Evolutionary conservation across 2,797 vertebrate species (phyloP).

Genomic region (Gephyroberyx darwinii): DNA sequence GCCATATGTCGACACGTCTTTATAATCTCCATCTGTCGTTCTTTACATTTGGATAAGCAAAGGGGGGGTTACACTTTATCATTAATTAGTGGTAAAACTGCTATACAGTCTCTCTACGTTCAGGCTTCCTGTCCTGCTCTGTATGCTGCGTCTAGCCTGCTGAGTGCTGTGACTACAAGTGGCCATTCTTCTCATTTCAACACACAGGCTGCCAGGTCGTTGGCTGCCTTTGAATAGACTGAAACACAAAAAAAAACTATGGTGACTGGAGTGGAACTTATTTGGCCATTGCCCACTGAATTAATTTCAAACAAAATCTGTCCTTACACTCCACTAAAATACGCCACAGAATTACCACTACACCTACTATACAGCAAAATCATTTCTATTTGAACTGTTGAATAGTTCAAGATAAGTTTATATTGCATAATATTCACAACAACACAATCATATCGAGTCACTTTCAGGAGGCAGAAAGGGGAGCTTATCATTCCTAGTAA

Average conservation of each 20-base stretch:
- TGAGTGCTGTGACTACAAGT: constrained; percentile 60
- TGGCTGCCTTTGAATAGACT: constrained; percentile 64
- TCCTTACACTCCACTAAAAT: constrained; percentile 45
- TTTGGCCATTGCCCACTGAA: constrained; percentile 57
- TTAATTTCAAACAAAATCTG: constrained; percentile 58
- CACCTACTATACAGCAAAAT: constrained; percentile 13
- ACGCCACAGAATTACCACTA: constrained; percentile 1
- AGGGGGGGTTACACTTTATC: constrained; percentile 1
- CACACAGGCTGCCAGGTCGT: constrained; percentile 56
- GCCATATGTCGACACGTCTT: constrained; percentile 15
- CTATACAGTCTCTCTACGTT: too few species aligned
- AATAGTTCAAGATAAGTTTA: not conserved
- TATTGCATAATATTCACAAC: constrained; percentile 25
- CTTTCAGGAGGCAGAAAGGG: constrained; percentile 5
- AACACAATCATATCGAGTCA: not conserved
- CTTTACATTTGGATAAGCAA: constrained; percentile 4
- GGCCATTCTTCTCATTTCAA: constrained; percentile 63
- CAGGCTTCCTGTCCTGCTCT: constrained; percentile 4
- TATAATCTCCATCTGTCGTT: constrained; percentile 6
- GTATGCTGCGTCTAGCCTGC: constrained; percentile 43
- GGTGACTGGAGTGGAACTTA: constrained; percentile 78
- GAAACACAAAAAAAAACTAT: constrained; percentile 61
- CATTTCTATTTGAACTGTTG: constrained; percentile 24
- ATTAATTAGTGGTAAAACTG: too few species aligned
- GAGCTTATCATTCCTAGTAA: constrained; percentile 1